phyloP scores from a whole-genome alignment of 2,113 vertebrate species.

The Puffinus mauretanicus region DNA sequence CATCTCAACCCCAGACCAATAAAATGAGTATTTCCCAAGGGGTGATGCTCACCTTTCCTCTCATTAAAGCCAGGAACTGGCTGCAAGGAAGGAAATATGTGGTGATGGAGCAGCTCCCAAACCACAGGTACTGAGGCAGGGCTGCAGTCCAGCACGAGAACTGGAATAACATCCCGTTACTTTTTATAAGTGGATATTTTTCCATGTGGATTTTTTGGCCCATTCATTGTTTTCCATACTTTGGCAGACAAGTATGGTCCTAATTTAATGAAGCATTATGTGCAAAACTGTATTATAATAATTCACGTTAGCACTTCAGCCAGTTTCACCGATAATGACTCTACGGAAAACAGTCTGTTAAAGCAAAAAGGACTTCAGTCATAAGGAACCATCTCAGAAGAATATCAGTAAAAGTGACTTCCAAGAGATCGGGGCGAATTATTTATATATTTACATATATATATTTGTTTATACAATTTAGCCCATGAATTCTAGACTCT shows the following conservation, averaged over 20 bases:
- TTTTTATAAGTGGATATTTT: background rate
- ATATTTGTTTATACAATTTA: background rate
- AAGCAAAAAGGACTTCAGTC: background rate
- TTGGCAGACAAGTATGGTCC: background rate
- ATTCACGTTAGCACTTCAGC: constrained; percentile 1
- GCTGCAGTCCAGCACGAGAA: background rate
- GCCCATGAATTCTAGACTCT: background rate
- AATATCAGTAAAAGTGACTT: background rate
- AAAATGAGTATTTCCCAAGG: background rate
- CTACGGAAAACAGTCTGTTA: background rate
- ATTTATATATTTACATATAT: background rate
- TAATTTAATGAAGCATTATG: constrained; percentile 30
- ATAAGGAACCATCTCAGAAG: background rate
- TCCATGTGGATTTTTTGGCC: constrained; percentile 20
- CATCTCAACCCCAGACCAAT: background rate
- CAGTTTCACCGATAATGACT: background rate
- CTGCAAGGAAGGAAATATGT: background rate
- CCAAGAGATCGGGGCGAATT: background rate
- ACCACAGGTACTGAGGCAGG: background rate
- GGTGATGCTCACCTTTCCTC: background rate
- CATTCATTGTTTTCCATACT: background rate
- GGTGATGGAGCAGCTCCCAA: background rate
- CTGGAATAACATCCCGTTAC: background rate
- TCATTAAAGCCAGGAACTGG: background rate
- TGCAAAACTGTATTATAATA: background rate